phyloP scores from a whole-genome alignment of 1,140 invertebrate species.

The Anastatus disparis region DNA sequence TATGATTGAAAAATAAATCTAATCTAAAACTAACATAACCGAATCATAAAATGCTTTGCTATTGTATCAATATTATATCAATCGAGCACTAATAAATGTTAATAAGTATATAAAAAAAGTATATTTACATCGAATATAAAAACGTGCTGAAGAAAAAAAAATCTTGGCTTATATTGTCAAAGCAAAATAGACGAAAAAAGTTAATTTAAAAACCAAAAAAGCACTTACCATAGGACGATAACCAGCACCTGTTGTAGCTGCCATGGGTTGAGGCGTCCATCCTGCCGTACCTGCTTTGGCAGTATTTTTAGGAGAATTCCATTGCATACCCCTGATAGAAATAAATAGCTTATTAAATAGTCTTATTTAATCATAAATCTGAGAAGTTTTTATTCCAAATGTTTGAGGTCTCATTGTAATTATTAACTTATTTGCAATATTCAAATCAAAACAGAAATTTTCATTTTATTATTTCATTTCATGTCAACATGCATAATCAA shows the following conservation, averaged over 20 bases:
- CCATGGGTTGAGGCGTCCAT: constrained; percentile 87
- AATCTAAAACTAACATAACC: no score
- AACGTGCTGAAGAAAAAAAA: constrained; percentile 41
- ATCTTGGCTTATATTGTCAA: not conserved
- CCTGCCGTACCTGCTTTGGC: constrained; percentile 77
- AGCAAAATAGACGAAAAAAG: not conserved
- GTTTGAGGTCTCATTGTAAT: no score
- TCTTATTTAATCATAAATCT: no score
- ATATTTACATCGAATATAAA: constrained; percentile 25
- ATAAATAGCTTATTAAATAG: not conserved
- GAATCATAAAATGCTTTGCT: no score
- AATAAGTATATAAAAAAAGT: constrained; percentile 9
- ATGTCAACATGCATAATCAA: no score
- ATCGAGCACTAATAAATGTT: constrained; percentile 10
- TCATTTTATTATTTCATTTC: no score
- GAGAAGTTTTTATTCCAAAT: no score
- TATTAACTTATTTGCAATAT: no score
- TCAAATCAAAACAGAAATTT: no score
- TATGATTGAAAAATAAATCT: not conserved
- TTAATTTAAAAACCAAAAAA: not conserved
- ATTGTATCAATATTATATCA: not conserved
- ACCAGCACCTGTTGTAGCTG: constrained; percentile 83
- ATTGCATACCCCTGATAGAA: constrained; percentile 77
- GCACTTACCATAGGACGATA: constrained; percentile 83
- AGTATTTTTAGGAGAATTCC: constrained; percentile 87